Percentiles rank a stretch among this genome's conserved stretches.
phyloP scores from a whole-genome alignment of 2,113 vertebrate species.

The Sphyrna mokarran region DNA sequence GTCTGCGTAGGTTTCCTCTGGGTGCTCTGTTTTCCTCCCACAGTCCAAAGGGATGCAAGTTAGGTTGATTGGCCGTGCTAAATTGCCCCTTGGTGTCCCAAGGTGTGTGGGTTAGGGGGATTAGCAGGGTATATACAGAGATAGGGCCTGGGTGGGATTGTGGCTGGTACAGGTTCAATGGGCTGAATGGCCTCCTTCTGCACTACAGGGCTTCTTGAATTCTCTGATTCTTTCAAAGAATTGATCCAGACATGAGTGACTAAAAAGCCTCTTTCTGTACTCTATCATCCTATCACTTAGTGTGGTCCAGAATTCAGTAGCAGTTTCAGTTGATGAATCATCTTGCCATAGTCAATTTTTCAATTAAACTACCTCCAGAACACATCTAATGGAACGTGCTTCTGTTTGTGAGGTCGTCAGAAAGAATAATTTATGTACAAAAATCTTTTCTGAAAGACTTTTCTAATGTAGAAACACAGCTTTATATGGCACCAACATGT shows the following conservation, averaged over 20 bases:
- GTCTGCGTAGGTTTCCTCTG: too few species aligned
- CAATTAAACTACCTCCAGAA: not conserved
- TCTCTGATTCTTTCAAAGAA: not conserved
- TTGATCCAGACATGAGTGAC: not conserved
- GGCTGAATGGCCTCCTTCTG: too few species aligned
- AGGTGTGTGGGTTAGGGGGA: too few species aligned
- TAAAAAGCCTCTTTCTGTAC: not conserved
- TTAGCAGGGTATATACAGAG: too few species aligned
- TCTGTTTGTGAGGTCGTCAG: not conserved
- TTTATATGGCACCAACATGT: not conserved
- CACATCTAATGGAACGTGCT: not conserved
- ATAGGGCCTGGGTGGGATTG: too few species aligned
- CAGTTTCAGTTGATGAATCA: not conserved
- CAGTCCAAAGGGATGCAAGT: too few species aligned
- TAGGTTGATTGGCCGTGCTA: too few species aligned
- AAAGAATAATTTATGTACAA: not conserved
- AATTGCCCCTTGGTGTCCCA: too few species aligned
- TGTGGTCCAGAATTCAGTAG: not conserved
- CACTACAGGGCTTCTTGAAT: too few species aligned
- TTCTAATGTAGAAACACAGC: not conserved
- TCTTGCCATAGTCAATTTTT: not conserved
- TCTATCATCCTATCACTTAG: not conserved
- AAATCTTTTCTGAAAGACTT: not conserved
- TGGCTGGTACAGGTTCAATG: too few species aligned
- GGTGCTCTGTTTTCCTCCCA: too few species aligned